Evolutionary conservation across 2,113 vertebrate genomes (phyloP), one percentile per base, ranked within the genome.

Genomic region (Cranoglanis bouderius): DNA sequence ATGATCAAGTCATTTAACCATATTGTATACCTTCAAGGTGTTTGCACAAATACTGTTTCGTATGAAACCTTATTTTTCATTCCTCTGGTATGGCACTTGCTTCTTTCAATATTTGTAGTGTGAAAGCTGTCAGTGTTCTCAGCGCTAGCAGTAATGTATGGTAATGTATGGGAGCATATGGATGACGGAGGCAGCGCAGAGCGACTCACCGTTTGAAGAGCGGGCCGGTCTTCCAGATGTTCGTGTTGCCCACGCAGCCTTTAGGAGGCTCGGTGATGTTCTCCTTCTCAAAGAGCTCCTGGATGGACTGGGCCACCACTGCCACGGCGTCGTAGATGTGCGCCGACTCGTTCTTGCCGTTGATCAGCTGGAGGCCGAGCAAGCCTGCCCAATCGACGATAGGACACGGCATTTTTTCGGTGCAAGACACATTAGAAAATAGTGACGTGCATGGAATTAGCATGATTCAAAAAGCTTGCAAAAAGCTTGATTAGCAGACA

Each of bases 151-250:
- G 26, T 91, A 84, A 91, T 84, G 88, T 72, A 90, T 87, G 87
- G 38, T 72, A 90, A 88, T 90, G 87, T 74, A 78, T 90, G 84
- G 83, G 35, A 86, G 85, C 84, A 72, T 83, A 91, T 90, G 89
- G 78, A 90, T 65, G 81, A 65, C 65, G 29, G 65, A 82, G 61
- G 59, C n/a, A 57, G 43, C 24, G 12, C 87, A 49, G 26, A 82
- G 65, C 21, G 84, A 85, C 89, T 89, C 92, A 99, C 98, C 98
- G 96, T 95, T 99, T 99, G 92, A 99, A 99, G 78, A 99, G 97
- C 0, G 98, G 98, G 59, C 98, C 98, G 0, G 98, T 98, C 94
- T 99, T 99, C 98, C 98, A 99, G 95, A 99, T 99, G 95, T 99
- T 99, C 91, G 98, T 99, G 94, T 99, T 99, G 85, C 98, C 98